Evolutionary conservation across 2,888 invertebrate genomes (phyloP), one percentile per base, ranked within the genome.

Genomic region (Marronus borbonicus): DNA sequence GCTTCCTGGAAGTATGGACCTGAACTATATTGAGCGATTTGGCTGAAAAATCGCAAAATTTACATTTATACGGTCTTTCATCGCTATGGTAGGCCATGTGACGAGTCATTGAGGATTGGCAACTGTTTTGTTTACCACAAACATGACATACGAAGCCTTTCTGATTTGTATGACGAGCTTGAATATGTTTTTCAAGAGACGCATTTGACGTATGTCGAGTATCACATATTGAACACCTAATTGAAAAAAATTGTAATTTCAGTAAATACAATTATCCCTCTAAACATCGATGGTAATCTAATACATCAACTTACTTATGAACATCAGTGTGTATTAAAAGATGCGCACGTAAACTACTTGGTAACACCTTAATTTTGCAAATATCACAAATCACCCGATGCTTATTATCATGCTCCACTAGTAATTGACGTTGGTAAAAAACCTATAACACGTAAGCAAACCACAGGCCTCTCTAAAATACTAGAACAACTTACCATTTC

Each of bases 121-220:
- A 84, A 55, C 83, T 83, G 49, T 81, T 82, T 66, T 83, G 84
- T 74, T 83, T 84, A 8, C 84, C 84, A 50, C 84, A 84, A n/a
- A 83, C 79, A 50, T 84, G 80, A 62, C 84, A 84, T 17, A 84
- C 81, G 55, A 81, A 81, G 1, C 83, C 84, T 78, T 82, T 82
- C 8, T 82, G 76, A 12, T 82, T 81, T 2, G 72, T 81, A 50
- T 84, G 84, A 5, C 82, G 82, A 12, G 83, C 82, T 65, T 82
- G 81, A 49, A 82, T 76, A 50, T 84, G 84, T 58, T 80, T 83
- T 60, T 83, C 83, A 24, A 84, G 58, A 7, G 81, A 79, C 44
- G 84, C 82, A 55, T 82, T 82, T 12, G 83, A 84, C 0, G 82
- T 81, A 66, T 83, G 82, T 12, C 82, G 69, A 52, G 81, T 78